Conservation (phyloP, 2,797 vertebrate species). For the Prionace glauca region DNA sequence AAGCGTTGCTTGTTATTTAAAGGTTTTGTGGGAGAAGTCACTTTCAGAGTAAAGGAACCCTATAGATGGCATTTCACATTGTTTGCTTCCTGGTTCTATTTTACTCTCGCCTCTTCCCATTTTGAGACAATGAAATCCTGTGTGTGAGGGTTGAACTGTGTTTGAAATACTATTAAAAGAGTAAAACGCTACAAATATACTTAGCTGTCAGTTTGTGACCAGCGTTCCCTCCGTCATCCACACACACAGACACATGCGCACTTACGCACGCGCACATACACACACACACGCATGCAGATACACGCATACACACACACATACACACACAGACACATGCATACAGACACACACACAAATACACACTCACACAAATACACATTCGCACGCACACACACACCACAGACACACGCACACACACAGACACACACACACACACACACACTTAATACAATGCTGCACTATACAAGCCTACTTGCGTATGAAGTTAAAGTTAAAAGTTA, state of each 20-base stretch:
- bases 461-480: neutral
- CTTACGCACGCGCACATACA: neutral
- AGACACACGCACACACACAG: neutral
- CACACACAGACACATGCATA: neutral
- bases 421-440: neutral
- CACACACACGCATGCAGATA: neutral
- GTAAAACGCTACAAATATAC: slow-evolving; percentile 18
- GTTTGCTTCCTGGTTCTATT: neutral
- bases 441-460: too few species aligned
- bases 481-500: too few species aligned
- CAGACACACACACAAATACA: neutral
- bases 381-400: neutral
- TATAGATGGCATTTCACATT: neutral
- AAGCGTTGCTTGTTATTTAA: neutral
- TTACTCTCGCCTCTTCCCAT: neutral
- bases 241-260: neutral
- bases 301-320: too few species aligned
- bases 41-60: neutral
- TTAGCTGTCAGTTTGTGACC: neutral
- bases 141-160: neutral
- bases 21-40: neutral
- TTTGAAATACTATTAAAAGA: neutral
- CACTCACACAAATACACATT: too few species aligned
- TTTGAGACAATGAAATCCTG: slow-evolving; percentile 23
- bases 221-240: neutral